phyloP scores from a whole-genome alignment of 2,888 invertebrate species.

The Chaetogeoica ovagalla region DNA sequence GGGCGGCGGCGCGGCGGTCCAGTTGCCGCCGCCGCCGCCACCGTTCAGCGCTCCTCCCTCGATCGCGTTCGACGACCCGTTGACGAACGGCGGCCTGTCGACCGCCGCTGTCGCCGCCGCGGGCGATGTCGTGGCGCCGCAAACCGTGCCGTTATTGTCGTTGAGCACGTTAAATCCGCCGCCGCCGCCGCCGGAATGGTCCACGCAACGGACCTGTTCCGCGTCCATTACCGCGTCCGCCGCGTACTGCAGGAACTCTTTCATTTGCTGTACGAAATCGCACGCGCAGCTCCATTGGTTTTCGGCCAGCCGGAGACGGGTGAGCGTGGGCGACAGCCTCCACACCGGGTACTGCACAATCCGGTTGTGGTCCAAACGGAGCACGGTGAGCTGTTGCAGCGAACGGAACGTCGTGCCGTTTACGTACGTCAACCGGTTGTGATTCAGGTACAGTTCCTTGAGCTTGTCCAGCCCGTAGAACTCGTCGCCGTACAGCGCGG shows the following conservation, averaged over 20 bases:
- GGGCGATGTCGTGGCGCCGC: conserved; percentile 32
- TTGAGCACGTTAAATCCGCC: conserved; percentile 66
- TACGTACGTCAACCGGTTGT: conserved; percentile 72
- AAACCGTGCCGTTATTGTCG: conserved; percentile 57
- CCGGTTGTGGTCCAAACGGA: conserved; percentile 74
- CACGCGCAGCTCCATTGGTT: conserved; percentile 87
- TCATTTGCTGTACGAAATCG: conserved; percentile 73
- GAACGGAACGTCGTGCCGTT: conserved; percentile 73
- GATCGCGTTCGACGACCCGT: conserved; percentile 65
- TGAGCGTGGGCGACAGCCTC: conserved; percentile 69
- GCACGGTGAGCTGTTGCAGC: conserved; percentile 68
- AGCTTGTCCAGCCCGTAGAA: conserved; percentile 77
- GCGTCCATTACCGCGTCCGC: conserved; percentile 69
- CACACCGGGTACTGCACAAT: conserved; percentile 72
- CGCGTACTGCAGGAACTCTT: conserved; percentile 74
- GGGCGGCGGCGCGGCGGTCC: conserved; percentile 59
- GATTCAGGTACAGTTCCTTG: conserved; percentile 72
- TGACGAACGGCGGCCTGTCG: too few relatives aligned
- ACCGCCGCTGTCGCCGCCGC: conserved; percentile 57
- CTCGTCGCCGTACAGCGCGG: conserved; percentile 74
- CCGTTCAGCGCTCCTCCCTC: conserved; percentile 56
- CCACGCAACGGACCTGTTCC: conserved; percentile 70
- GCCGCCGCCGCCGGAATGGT: conserved; percentile 64
- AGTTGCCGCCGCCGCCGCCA: conserved; percentile 57
- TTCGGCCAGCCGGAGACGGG: conserved; percentile 67